Base-by-base conservation (phyloP, 2,888 invertebrate genomes). In the Napeogenes sylphis region DNA sequence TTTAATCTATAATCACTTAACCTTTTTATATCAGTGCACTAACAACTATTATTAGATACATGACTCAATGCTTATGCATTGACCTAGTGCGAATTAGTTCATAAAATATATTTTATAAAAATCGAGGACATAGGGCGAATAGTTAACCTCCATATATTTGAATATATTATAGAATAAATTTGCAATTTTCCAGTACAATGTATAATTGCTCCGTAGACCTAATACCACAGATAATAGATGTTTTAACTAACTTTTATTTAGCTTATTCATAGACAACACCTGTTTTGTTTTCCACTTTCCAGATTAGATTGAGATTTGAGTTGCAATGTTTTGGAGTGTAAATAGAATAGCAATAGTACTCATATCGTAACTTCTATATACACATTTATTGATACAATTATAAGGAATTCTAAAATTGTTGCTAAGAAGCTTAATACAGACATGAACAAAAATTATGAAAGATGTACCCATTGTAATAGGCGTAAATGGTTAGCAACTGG, bases 371-470 rank as follows among this genome's bases (percentile, higher is more conserved):
- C 30, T 12, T 12, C 10, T 51, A 30, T 30, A 51, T 30, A 51
- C 51, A 3, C 8, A 51, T 30, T 10, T 10, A 42, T 42, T 42
- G 1, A 10, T 42, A 42, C 42, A 10, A 42, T 10, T 42, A 42
- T 42, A 42, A 42, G 42, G 10, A 42, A 42, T 10, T 42, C 10
- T 10, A 10, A 42, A 42, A 42, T 42, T 42, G 42, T 42, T 42
- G 10, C 5, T 42, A 42, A 30, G 14, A 46, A 21, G 35, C 32
- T 60, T 13, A 21, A 8, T 12, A 51, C 65, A 68, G 73, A 70
- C 72, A 88, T 90, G 90, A 90, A 90, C 75, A 90, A 87, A 78
- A 90, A 87, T 68, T 90, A 89, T 72, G 90, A 91, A 72, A 80
- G 90, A 71, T 90, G 90, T 73, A 82, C 83, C 64, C 81, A 87